Base-by-base conservation (phyloP, 2,888 invertebrate species). In the Aphidius colemani region DNA sequence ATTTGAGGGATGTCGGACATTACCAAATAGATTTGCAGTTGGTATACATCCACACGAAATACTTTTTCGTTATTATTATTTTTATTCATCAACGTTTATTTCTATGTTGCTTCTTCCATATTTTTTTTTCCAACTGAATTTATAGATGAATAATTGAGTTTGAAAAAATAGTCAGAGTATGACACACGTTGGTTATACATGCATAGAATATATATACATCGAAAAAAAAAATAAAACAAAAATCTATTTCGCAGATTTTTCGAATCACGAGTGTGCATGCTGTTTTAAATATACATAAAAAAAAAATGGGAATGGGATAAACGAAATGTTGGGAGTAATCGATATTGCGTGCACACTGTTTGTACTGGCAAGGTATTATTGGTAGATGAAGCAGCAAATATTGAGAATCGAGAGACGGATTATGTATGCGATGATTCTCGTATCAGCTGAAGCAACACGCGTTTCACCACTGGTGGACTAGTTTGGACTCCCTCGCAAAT, bases 321-420 rank as follows among this genome's bases (percentile, higher is more conserved):
- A 43, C 30, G 39, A 50, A 50, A 55, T 46, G 57, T 45, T 45
- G 43, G n/a, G 51, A 49, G 43, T 51, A 61, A 62, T 68, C 68
- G 62, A 68, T 68, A 65, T 64, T 62, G 61, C 44, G 40, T 50
- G 56, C 61, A 64, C 64, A 58, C 67, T 66, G 63, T 67, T 67
- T 67, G 67, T 66, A 66, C 65, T 69, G 67, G 67, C 55, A 57
- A 53, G 65, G 66, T 67, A 67, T 69, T 66, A 69, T 69, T 65
- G 63, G 57, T 59, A 67, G 67, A 63, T 69, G 67, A 66, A 67
- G 65, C 61, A 62, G 69, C 66, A 66, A 66, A 69, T 69, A 67
- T 67, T 69, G 69, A 66, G 67, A 67, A 66, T 67, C 63, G 66
- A 64, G 67, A 64, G 66, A 66, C 63, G 67, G 69, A 69, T 69